Evolutionary conservation across 2,888 invertebrate genomes (phyloP).

Genomic region (Iselma pallidipennis): DNA sequence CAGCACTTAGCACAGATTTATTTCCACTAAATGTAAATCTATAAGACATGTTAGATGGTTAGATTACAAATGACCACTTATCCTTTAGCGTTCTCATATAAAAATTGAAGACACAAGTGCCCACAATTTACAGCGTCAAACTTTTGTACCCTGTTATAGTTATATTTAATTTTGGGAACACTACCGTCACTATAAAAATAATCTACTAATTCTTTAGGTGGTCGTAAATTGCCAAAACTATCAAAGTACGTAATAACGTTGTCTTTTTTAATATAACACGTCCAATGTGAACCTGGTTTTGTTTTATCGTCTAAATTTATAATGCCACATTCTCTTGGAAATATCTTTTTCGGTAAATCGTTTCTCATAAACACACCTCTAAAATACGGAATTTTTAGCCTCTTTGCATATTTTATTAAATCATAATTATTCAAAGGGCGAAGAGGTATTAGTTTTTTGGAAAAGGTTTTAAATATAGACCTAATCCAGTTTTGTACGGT

Average conservation of each 20-base stretch:
- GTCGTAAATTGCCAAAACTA: conserved; percentile 6
- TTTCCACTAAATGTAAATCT: too few species aligned
- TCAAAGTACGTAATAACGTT: conserved; percentile 1
- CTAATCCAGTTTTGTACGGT: conserved; percentile 35
- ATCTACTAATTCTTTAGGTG: conserved; percentile 4
- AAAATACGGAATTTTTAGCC: conserved; percentile 27
- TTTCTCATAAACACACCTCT: conserved; percentile 41
- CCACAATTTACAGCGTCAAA: neutral
- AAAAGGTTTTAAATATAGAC: conserved; percentile 30
- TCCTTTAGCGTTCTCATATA: neutral
- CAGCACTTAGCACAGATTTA: too few species aligned
- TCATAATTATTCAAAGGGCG: conserved; percentile 34
- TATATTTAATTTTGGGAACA: conserved; percentile 13
- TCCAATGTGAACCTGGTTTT: conserved; percentile 7
- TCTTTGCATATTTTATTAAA: conserved; percentile 25
- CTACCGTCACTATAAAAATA: conserved; percentile 11
- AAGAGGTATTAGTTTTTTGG: too few species aligned
- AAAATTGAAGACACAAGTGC: neutral
- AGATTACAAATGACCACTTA: too few species aligned
- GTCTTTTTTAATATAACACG: conserved; percentile 3
- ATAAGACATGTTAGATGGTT: too few species aligned
- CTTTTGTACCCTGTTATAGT: neutral
- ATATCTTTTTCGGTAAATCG: conserved; percentile 20
- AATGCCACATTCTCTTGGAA: neutral
- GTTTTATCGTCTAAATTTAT: conserved; percentile 9